phyloP scores from a whole-genome alignment of 2,113 vertebrate species.

The Podarcis raffonei region DNA sequence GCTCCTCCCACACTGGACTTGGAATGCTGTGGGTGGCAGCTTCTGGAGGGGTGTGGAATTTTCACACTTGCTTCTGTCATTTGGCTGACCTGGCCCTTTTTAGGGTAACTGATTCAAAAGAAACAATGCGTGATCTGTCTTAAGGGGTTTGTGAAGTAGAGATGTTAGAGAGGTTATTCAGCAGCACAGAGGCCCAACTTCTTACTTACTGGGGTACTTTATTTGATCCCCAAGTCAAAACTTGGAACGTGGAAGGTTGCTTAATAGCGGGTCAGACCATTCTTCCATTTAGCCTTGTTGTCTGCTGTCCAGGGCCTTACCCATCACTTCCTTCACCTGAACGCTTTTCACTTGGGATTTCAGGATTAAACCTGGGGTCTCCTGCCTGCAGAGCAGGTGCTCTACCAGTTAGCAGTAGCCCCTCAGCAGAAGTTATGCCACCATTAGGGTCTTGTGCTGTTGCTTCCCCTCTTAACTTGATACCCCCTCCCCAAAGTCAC shows the following conservation, averaged over 20 bases:
- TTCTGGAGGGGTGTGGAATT: slow-evolving; percentile 10
- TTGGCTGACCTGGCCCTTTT: slow-evolving; percentile 12
- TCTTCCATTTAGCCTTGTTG: no score
- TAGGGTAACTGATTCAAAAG: slow-evolving; percentile 12
- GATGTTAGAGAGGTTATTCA: background rate
- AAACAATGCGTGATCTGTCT: background rate
- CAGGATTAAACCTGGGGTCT: no score
- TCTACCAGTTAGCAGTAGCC: no score
- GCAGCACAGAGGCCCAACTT: background rate
- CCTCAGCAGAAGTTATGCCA: no score
- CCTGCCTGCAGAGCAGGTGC: no score
- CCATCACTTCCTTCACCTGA: no score
- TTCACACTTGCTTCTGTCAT: slow-evolving; percentile 20
- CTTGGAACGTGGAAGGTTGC: no score
- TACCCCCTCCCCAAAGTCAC: background rate
- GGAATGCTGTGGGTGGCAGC: background rate
- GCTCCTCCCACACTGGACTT: background rate
- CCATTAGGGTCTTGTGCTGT: background rate
- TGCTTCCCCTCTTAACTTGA: background rate
- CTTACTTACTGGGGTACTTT: no score
- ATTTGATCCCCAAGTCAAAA: no score
- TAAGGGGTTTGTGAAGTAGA: background rate
- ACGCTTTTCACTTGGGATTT: no score
- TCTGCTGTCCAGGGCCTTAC: no score
- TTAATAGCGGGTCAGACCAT: no score